Base-by-base conservation (phyloP, 2,797 vertebrate genomes). In the Paedocypris micromegethes region DNA sequence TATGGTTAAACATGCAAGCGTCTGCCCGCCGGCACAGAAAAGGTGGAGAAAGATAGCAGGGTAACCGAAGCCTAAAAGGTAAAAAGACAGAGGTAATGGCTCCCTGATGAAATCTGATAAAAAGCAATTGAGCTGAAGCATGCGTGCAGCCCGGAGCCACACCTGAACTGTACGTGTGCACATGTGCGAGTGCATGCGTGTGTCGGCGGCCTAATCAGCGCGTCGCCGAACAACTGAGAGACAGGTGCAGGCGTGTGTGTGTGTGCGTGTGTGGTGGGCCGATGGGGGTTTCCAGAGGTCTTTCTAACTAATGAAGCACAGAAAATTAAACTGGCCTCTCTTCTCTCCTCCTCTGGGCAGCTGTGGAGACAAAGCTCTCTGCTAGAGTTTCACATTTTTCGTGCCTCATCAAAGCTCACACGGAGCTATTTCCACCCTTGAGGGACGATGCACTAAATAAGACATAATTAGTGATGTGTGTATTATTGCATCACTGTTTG, bases 391-490 rank as follows among this genome's bases (percentile, higher is more conserved):
- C 74, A 79, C 56, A 73, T 74, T 70, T 64, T 73, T 70, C 37
- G 49, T 43, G 74, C 70, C 78, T 78, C 76, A 74, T 78, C 77
- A 72, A 58, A 73, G 61, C 56, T 69, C 74, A 70, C 47, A 39
- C 64, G 46, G 49, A 70, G 69, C 70, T 72, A 72, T 72, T 77
- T 71, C 23, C 46, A 61, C 68, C 73, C 78, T 52, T 49, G 42
- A 75, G 75, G 78, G 73, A 72, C 64, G 40, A 9, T 38, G 64
- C 65, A 65, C 68, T 69, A 78, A 82, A 78, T 73, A 78, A 78
- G 73, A 80, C 68, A 75, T 81, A 72, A 75, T 78, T 76, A 78
- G 73, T 71, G 55, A 42, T 37, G 79, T 83, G 83, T 87, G 84
- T 50, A 64, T 37, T 9, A 41, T 48, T 66, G 23, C 23, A 23